A percentile compares a stretch with the other conserved stretches of the same genome.
These are phyloP conservation scores for Lagopus leucura DNA, from an alignment of 2,113 vertebrate genomes.

Conservation along the genomic window DNA sequence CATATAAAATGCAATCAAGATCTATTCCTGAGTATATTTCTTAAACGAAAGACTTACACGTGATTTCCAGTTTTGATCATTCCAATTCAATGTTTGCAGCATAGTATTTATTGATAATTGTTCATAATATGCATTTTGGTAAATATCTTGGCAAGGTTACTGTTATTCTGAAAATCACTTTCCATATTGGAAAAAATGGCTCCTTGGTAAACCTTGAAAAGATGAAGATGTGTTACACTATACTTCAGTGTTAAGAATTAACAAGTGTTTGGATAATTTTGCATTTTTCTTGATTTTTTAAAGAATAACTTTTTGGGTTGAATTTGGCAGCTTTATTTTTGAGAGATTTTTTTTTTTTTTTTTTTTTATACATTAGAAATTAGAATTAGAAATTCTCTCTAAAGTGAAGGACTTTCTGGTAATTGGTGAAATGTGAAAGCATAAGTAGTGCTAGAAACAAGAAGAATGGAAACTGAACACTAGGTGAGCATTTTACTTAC, in stretches of 20 bases:
- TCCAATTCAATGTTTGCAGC: neutral
- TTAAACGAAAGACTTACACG: neutral
- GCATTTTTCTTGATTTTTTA: neutral
- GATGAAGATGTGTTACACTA: neutral
- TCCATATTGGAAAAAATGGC: neutral
- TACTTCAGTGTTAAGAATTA: neutral
- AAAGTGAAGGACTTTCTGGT: neutral
- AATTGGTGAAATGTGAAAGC: neutral
- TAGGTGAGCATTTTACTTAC: neutral
- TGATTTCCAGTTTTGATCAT: neutral
- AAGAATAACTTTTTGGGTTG: neutral
- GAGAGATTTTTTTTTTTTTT: neutral
- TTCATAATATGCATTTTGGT: neutral
- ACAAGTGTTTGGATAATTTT: neutral
- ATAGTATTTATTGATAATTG: neutral
- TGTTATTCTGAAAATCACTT: neutral
- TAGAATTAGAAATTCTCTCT: neutral
- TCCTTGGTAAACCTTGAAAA: neutral
- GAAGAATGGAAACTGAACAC: neutral
- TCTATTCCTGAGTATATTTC: neutral
- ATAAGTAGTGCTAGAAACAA: neutral
- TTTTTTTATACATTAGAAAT: neutral
- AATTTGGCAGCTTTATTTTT: neutral
- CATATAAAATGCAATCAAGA: neutral
- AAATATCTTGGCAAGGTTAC: neutral